Percentiles rank a stretch among this genome's conserved stretches.
Evolutionary conservation across 2,113 vertebrate genomes (phyloP).

Genomic region (Orycteropus afer): DNA sequence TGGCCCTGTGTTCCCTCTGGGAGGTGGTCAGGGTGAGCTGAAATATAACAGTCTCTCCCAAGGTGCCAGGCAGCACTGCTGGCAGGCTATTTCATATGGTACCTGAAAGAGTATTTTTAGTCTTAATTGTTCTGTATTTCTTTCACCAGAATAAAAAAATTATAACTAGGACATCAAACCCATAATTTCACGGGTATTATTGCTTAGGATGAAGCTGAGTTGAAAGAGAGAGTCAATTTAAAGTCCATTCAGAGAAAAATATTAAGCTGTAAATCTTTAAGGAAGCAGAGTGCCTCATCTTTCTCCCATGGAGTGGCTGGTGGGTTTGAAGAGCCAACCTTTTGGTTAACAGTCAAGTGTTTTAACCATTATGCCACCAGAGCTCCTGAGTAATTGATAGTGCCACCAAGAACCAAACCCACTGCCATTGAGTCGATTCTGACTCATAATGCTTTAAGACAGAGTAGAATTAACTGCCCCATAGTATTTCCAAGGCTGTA

Average conservation of each 20-base stretch:
- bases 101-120: neutral
- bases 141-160: slow-evolving; percentile 1
- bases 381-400: no score
- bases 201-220: slow-evolving; percentile 13
- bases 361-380: no score
- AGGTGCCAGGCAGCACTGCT: neutral
- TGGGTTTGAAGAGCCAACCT: no score
- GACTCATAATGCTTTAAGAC: no score
- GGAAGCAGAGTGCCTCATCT: no score
- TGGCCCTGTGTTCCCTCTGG: neutral
- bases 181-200: neutral
- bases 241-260: neutral
- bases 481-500: no score
- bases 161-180: neutral
- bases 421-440: no score
- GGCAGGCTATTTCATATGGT: neutral
- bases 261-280: no score
- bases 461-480: no score
- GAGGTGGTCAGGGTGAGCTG: neutral
- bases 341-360: no score
- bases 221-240: neutral
- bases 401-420: no score
- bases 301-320: no score
- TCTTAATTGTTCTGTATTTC: neutral
- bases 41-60: neutral